phyloP scores from a whole-genome alignment of 2,113 vertebrate species.

The Eretmochelys imbricata region DNA sequence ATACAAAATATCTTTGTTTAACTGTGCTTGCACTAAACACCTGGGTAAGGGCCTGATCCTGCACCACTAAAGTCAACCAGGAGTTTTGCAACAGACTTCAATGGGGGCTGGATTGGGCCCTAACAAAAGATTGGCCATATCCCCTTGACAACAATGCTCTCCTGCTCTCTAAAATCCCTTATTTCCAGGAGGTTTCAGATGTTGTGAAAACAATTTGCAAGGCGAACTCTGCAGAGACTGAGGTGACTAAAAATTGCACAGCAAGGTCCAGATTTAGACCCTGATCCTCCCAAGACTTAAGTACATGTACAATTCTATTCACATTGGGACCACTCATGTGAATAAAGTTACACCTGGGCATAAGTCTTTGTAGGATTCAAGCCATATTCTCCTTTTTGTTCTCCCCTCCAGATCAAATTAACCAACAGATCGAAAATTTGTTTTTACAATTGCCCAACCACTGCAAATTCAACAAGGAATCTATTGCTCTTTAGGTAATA shows the following conservation, averaged over 20 bases:
- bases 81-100: not conserved
- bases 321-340: not conserved
- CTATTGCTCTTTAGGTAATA: not conserved
- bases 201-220: not conserved
- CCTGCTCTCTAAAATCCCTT: not conserved
- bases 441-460: not conserved
- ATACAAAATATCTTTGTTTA: fast-evolving
- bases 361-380: not conserved
- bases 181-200: not conserved
- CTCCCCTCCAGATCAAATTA: not conserved
- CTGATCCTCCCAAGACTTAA: fast-evolving
- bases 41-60: fast-evolving
- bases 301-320: not conserved
- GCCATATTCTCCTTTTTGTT: not conserved
- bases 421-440: not conserved
- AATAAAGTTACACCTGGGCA: fast-evolving
- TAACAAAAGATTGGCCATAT: not conserved
- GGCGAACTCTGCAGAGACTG: not conserved
- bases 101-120: not conserved
- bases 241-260: fast-evolving
- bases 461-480: not conserved
- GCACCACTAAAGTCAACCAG: fast-evolving
- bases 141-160: not conserved
- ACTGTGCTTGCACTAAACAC: not conserved
- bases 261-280: not conserved